Conservation (phyloP, 2,888 invertebrate species). For the Eristalinus sepulchralis region DNA sequence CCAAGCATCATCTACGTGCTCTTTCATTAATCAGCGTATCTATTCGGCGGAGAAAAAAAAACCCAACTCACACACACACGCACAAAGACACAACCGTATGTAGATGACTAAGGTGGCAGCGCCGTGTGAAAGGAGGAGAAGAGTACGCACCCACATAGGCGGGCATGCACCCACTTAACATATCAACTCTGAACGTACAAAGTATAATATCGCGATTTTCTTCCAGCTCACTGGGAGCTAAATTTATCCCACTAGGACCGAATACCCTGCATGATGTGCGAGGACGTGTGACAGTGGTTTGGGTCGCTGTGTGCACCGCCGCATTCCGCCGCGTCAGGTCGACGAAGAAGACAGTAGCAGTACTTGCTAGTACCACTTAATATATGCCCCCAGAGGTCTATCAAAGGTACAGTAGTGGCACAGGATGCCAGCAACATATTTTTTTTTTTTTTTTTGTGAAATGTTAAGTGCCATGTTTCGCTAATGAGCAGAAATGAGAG, state of each 20-base stretch:
- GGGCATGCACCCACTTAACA: slow-evolving; percentile 57
- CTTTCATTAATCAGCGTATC: slow-evolving; percentile 67
- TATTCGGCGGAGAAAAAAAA: slow-evolving; percentile 28
- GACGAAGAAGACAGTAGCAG: slow-evolving; percentile 62
- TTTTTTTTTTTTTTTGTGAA: background rate
- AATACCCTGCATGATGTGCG: background rate
- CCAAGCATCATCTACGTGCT: slow-evolving; percentile 69
- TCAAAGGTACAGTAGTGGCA: slow-evolving; percentile 59
- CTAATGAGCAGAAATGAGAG: slow-evolving; percentile 69
- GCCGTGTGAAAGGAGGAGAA: background rate
- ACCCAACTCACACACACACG: background rate
- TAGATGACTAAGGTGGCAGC: background rate
- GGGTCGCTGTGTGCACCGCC: slow-evolving; percentile 23
- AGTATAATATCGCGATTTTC: slow-evolving; percentile 65
- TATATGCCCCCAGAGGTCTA: slow-evolving; percentile 61
- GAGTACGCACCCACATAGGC: background rate
- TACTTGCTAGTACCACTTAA: slow-evolving; percentile 68
- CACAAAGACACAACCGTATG: background rate
- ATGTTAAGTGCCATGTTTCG: slow-evolving; percentile 66
- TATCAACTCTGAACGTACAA: slow-evolving; percentile 64
- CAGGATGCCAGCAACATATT: slow-evolving; percentile 21
- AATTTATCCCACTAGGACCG: slow-evolving; percentile 63
- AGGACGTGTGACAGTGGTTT: slow-evolving; percentile 14
- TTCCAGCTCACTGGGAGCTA: slow-evolving; percentile 70
- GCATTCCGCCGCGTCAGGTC: slow-evolving; percentile 47